phyloP scores from a whole-genome alignment of 2,113 vertebrate species.

The Channa argus region DNA sequence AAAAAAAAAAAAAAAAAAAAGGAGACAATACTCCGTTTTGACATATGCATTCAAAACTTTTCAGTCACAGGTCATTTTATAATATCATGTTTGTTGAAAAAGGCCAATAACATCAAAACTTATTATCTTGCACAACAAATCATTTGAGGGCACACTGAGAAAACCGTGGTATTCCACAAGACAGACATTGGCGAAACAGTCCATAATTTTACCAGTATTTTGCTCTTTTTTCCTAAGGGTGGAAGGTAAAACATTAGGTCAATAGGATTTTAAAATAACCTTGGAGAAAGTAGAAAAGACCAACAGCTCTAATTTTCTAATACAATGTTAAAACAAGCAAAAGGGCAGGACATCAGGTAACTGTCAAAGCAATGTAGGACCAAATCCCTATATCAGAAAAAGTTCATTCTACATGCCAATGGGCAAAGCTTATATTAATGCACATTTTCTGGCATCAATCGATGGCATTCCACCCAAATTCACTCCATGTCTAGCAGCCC shows the following conservation, averaged over 20 bases:
- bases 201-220: slow-evolving; percentile 6
- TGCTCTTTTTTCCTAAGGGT: neutral
- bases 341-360: slow-evolving; percentile 4
- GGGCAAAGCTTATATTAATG: slow-evolving; percentile 28
- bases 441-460: slow-evolving; percentile 14
- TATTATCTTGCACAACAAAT: slow-evolving; percentile 3
- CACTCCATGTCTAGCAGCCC: too few relatives aligned
- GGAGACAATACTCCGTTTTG: neutral
- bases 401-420: neutral
- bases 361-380: slow-evolving; percentile 5
- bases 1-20: too few relatives aligned
- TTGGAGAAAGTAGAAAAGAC: slow-evolving; percentile 9
- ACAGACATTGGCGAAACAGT: slow-evolving; percentile 2
- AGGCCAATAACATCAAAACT: slow-evolving; percentile 1
- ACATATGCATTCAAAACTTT: neutral
- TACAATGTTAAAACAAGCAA: neutral
- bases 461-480: too few relatives aligned
- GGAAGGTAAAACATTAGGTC: slow-evolving; percentile 29
- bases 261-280: too few relatives aligned
- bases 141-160: slow-evolving; percentile 10
- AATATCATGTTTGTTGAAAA: neutral
- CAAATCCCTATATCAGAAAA: slow-evolving; percentile 33
- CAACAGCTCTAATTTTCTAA: neutral
- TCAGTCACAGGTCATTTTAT: neutral
- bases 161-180: slow-evolving; percentile 33